Base-by-base conservation (phyloP, 2,113 vertebrate species). In the Chamaetylas fuelleborni region DNA sequence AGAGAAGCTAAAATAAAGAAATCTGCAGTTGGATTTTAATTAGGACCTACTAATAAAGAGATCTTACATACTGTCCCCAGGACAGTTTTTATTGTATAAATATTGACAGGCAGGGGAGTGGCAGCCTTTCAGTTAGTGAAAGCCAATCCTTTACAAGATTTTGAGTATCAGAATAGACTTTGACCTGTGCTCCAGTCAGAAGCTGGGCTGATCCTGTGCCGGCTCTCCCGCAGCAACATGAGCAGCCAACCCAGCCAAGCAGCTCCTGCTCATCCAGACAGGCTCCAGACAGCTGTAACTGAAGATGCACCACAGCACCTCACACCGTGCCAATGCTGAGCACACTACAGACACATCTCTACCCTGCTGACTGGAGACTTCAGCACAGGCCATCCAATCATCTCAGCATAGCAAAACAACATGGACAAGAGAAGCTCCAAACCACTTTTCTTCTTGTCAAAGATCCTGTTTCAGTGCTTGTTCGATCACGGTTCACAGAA, bases 81-180 rank as follows among this genome's bases (percentile, higher is more conserved):
- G 69, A 95, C 72, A 93, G 65, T 66, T 48, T 73, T 40, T 48
- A 57, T 4, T 77, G 40, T 57, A 86, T 85, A 93, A 95, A 95
- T 94, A 95, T 92, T 95, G 92, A 94, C 74, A 93, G 70, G 50
- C 26, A 51, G 50, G 50, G 89, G 93, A 94, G 89, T 86, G 83
- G 95, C 86, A 86, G 66, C 36, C 31, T 91, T 77, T 57, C 56
- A 74, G 82, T 43, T 33, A 83, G 45, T 22, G 51, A 82, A 91
- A 92, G 74, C 51, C 28, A 82, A 91, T 38, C 74, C 50, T 86
- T 61, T 38, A 64, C 42, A 82, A 50, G 78, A 88, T 40, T 92
- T 72, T 85, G 42, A 90, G 62, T 86, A 92, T 66, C 94, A 70
- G 84, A 54, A 53, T 2, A 93, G 86, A 95, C 87, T 95, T 92